These are phyloP conservation scores for Rhynchotus rufescens DNA, from an alignment of 2,797 vertebrate species.

Conservation along the genomic window DNA sequence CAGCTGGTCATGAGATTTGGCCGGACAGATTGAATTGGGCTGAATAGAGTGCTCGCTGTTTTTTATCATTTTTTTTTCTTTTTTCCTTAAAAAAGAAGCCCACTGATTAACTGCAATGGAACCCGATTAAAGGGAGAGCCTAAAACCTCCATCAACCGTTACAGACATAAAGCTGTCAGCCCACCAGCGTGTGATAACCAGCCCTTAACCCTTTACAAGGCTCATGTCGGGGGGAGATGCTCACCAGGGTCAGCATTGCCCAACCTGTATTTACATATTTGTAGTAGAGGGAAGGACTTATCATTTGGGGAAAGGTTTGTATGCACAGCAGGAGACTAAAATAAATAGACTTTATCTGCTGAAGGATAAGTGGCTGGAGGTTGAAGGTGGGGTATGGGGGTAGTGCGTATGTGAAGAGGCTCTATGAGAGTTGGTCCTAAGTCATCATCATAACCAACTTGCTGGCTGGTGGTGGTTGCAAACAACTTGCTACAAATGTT, in stretches of 20 bases:
- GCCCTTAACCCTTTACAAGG: slow-evolving; percentile 60
- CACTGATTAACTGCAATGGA: slow-evolving; percentile 71
- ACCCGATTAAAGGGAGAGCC: slow-evolving; percentile 66
- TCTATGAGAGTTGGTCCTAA: neutral
- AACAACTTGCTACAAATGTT: neutral
- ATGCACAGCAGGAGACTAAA: neutral
- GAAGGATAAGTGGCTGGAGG: neutral
- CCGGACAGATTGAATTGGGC: slow-evolving; percentile 85
- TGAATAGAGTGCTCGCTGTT: slow-evolving; percentile 80
- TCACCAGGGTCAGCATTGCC: neutral
- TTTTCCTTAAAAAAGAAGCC: slow-evolving; percentile 63
- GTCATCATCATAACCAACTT: neutral
- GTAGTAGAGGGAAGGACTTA: neutral
- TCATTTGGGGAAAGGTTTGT: neutral
- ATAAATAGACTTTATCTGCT: neutral
- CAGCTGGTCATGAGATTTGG: slow-evolving; percentile 88
- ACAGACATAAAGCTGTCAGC: slow-evolving; percentile 69
- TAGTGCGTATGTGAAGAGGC: neutral
- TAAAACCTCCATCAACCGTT: slow-evolving; percentile 48
- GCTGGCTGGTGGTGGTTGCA: neutral
- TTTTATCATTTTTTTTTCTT: slow-evolving; percentile 66
- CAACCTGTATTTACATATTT: neutral
- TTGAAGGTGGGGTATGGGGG: neutral
- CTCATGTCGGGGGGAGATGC: neutral
- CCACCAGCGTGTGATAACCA: slow-evolving; percentile 43